phyloP scores from a whole-genome alignment of 1,140 invertebrate species.

The Anadara kagoshimensis region DNA sequence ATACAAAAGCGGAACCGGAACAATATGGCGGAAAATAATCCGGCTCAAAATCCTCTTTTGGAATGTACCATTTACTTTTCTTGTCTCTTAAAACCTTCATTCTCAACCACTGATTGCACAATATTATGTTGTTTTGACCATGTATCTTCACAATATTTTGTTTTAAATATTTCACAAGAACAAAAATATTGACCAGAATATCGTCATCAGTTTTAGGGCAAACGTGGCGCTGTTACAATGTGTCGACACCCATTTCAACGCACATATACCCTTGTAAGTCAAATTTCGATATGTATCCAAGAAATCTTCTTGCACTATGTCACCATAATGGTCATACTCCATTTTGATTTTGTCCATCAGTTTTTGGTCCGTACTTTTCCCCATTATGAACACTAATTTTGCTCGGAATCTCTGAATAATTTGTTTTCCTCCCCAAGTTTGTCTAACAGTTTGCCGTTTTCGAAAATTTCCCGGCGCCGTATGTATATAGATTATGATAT shows the following conservation, averaged over 20 bases:
- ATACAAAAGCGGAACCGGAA: conserved; percentile 72
- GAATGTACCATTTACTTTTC: conserved; percentile 74
- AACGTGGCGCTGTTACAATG: conserved; percentile 78
- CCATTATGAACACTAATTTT: conserved; percentile 81
- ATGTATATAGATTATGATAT: conserved; percentile 65
- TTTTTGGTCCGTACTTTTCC: conserved; percentile 74
- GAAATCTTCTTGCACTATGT: conserved; percentile 88
- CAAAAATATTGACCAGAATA: conserved; percentile 68
- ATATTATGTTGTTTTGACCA: conserved; percentile 40
- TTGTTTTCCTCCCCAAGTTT: conserved; percentile 68
- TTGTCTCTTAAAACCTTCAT: conserved; percentile 67
- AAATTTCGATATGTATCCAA: conserved; percentile 87
- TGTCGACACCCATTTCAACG: conserved; percentile 85
- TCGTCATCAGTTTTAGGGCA: conserved; percentile 77
- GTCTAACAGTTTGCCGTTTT: conserved; percentile 65
- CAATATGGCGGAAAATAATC: conserved; percentile 74
- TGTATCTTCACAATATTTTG: conserved; percentile 35
- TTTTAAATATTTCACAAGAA: conserved; percentile 79
- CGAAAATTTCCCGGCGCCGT: conserved; percentile 61
- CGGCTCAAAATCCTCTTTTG: conserved; percentile 67
- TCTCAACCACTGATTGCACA: conserved; percentile 66
- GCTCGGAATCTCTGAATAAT: conserved; percentile 47
- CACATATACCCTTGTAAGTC: conserved; percentile 90
- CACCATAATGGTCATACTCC: conserved; percentile 80
- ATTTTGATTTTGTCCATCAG: conserved; percentile 76